Base-by-base conservation (phyloP, 2,888 invertebrate genomes). In the Osmoderma eremita region DNA sequence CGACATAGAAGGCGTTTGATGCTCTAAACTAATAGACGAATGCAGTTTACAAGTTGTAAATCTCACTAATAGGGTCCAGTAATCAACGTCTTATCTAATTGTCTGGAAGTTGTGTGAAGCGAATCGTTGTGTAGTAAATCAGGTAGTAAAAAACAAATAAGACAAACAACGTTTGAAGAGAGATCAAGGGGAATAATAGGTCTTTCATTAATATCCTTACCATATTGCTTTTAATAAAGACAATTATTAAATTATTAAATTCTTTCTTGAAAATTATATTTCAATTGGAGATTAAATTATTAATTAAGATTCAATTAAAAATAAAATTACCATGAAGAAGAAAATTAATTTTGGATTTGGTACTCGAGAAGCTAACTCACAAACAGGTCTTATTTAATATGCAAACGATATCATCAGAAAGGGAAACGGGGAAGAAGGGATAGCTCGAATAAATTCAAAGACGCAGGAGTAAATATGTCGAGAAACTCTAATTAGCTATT, bases 381-480 rank as follows among this genome's bases (percentile, higher is more conserved):
- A 30, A 30, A 30, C 6, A 10, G 6, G 1, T 6, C 45, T 58
- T 45, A 45, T 45, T 58, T 24, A 58, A 45, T 58, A 58, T 58
- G 58, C 45, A 58, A 58, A 58, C 30, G 45, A 58, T 45, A 58
- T 30, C 20, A 15, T 18, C 42, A 15, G 30, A 58, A 39, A 41
- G 56, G 54, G 54, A 58, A 15, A 13, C 13, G 12, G 24, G 12
- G 24, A 5, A 30, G n/a, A n/a, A 58, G 56, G 45, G 18, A 30
- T 6, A 30, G 24, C 58, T 17, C 22, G 39, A 58, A 58, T 58
- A 58, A 58, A 58, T 58, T 58, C 58, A 45, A 42, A 17, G 24
- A 15, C 42, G 58, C 42, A 45, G 58, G 45, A 58, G 58, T 58
- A 58, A 58, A 58, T 58, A 58, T 58, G 58, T 58, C 58, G 58